Evolutionary conservation across 2,113 vertebrate genomes (phyloP).

Genomic region (Engystomops pustulosus): DNA sequence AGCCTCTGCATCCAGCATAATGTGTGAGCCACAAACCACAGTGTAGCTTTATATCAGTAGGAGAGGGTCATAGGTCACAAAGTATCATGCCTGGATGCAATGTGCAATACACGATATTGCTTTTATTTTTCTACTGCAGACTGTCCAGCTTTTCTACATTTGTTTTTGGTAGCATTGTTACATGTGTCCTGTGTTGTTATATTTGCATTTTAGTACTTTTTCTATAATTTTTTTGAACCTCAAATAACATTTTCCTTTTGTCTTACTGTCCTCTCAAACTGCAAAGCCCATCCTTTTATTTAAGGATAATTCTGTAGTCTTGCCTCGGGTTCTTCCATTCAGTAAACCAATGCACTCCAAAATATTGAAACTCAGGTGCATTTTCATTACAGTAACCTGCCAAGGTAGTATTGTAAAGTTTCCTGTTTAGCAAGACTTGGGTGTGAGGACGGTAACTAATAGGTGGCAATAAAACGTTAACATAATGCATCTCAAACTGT

Average conservation of each 20-base stretch:
- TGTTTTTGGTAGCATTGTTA: slow-evolving; percentile 51
- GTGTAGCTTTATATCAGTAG: background rate
- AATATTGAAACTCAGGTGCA: slow-evolving; percentile 10
- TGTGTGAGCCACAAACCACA: background rate
- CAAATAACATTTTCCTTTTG: slow-evolving; percentile 2
- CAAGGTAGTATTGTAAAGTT: background rate
- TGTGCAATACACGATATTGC: background rate
- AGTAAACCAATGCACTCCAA: slow-evolving; percentile 37
- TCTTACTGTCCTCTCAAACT: background rate
- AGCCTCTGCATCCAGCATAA: slow-evolving; percentile 9
- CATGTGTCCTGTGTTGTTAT: slow-evolving; percentile 29
- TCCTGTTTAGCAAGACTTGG: background rate
- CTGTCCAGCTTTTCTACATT: slow-evolving; percentile 22
- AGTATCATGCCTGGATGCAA: background rate
- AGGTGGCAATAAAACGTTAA: background rate
- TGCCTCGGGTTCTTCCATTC: background rate
- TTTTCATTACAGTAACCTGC: background rate
- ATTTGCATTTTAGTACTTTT: slow-evolving; percentile 14
- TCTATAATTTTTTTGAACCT: slow-evolving; percentile 2
- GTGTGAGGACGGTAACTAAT: background rate
- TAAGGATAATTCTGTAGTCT: background rate
- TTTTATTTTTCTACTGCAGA: slow-evolving; percentile 16
- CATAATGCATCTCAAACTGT: background rate
- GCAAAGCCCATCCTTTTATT: background rate
- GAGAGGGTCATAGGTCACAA: background rate